Conservation (phyloP, 2,797 vertebrate species). For the Thunnus albacares region DNA sequence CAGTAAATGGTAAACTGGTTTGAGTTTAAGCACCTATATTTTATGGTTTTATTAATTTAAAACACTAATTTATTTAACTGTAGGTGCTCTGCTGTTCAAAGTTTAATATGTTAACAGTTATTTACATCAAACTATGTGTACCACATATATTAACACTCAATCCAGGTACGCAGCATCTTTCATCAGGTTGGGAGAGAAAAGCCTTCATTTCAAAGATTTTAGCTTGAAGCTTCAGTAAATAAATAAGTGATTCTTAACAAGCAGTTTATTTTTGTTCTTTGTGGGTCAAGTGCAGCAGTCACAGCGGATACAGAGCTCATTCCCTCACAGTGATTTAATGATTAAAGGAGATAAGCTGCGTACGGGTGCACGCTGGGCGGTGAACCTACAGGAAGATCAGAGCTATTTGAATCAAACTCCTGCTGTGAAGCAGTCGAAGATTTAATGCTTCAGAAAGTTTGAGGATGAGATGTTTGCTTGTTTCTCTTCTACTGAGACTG, state of each 20-base stretch:
- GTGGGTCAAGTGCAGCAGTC: constrained; percentile 44
- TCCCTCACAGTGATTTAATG: constrained; percentile 44
- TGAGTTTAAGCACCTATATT: background rate
- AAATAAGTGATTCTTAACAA: constrained; percentile 14
- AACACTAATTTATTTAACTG: background rate
- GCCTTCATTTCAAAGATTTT: background rate
- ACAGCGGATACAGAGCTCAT: constrained; percentile 20
- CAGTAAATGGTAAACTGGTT: background rate
- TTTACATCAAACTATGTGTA: background rate
- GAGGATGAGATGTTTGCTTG: constrained; percentile 1
- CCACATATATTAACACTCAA: background rate
- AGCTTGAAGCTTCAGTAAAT: background rate
- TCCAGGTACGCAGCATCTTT: background rate
- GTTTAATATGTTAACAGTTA: background rate
- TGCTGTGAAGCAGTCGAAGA: constrained; percentile 10
- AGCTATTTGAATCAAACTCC: constrained; percentile 42
- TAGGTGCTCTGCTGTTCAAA: too few species aligned
- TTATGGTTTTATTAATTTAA: background rate
- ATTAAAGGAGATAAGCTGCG: constrained; percentile 47
- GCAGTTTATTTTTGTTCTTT: constrained; percentile 43
- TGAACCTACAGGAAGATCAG: constrained; percentile 19
- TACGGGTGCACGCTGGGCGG: constrained; percentile 13
- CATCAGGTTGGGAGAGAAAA: background rate
- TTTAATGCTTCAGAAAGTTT: constrained; percentile 23
- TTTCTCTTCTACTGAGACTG: background rate